Percentiles rank a stretch among this genome's conserved stretches.
Evolutionary conservation across 2,888 invertebrate species (phyloP).

Genomic region (Schizotus pectinicornis): DNA sequence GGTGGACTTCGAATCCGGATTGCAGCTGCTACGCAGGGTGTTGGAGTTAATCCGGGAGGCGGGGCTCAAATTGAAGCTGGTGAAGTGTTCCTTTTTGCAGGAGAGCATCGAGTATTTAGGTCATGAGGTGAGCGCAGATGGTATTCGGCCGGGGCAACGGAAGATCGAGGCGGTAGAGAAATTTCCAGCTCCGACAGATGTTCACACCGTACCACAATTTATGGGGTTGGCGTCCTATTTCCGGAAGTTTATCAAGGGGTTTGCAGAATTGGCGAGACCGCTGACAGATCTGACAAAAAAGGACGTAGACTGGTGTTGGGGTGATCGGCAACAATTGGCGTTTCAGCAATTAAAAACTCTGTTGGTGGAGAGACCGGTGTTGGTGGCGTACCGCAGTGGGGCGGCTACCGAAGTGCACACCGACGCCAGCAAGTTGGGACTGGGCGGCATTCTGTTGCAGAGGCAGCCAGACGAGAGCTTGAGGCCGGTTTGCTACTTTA

Average conservation of each 20-base stretch:
- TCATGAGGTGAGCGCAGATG: too few relatives aligned
- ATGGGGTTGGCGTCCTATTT: conserved; percentile 24
- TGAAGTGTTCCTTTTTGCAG: conserved; percentile 29
- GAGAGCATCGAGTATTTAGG: too few relatives aligned
- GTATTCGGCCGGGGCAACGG: too few relatives aligned
- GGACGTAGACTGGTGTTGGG: conserved; percentile 22
- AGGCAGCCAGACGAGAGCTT: too few relatives aligned
- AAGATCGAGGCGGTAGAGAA: too few relatives aligned
- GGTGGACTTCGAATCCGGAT: not conserved
- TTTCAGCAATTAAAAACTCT: conserved; percentile 27
- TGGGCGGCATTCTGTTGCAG: conserved; percentile 40
- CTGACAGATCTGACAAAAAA: too few relatives aligned
- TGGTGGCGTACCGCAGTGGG: too few relatives aligned
- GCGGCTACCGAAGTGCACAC: conserved; percentile 40
- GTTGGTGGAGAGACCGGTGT: too few relatives aligned
- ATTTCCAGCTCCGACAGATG: too few relatives aligned
- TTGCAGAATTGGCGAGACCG: too few relatives aligned
- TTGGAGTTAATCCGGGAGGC: conserved; percentile 8
- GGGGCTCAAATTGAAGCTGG: conserved; percentile 15
- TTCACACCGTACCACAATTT: conserved; percentile 21
- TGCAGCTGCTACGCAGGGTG: conserved; percentile 11
- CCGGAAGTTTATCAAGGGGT: conserved; percentile 26
- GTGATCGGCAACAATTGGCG: conserved; percentile 21
- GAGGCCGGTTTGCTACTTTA: too few relatives aligned
- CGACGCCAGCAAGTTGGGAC: conserved; percentile 40